A percentile compares a stretch with the other conserved stretches of the same genome.
phyloP scores from a whole-genome alignment of 2,797 vertebrate genomes.

The Pterois miles region DNA sequence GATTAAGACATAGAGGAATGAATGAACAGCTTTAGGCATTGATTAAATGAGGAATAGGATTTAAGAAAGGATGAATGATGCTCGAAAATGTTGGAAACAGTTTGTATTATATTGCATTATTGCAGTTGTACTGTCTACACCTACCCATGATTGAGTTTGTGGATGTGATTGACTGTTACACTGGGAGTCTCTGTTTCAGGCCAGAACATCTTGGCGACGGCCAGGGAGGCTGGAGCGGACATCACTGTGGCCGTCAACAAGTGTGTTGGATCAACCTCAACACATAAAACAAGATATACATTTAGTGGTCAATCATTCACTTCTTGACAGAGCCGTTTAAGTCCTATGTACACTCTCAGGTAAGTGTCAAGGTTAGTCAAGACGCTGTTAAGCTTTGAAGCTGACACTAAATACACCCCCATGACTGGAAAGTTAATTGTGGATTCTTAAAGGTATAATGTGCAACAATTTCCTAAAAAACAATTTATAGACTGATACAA shows the following conservation, averaged over 20 bases:
- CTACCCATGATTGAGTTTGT: conserved; percentile 83
- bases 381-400: background rate
- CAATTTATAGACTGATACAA: too few species aligned
- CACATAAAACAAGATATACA: background rate
- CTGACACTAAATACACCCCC: background rate
- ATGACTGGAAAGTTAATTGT: background rate
- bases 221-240: conserved; percentile 89
- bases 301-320: background rate
- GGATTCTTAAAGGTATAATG: background rate
- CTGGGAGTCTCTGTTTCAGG: conserved; percentile 86
- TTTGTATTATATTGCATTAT: background rate
- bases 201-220: conserved; percentile 88
- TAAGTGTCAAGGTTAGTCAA: background rate
- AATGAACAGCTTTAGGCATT: background rate
- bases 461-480: too few species aligned
- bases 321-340: background rate
- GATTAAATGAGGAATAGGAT: background rate
- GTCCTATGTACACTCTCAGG: background rate
- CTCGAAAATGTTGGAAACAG: background rate
- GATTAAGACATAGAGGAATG: background rate
- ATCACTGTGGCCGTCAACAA: conserved; percentile 89
- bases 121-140: conserved; percentile 13
- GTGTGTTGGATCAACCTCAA: conserved; percentile 86
- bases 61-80: background rate
- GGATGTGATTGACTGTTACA: conserved; percentile 54